Evolutionary conservation across 2,888 invertebrate species (phyloP).

Genomic region (Chymomyza fuscimana): DNA sequence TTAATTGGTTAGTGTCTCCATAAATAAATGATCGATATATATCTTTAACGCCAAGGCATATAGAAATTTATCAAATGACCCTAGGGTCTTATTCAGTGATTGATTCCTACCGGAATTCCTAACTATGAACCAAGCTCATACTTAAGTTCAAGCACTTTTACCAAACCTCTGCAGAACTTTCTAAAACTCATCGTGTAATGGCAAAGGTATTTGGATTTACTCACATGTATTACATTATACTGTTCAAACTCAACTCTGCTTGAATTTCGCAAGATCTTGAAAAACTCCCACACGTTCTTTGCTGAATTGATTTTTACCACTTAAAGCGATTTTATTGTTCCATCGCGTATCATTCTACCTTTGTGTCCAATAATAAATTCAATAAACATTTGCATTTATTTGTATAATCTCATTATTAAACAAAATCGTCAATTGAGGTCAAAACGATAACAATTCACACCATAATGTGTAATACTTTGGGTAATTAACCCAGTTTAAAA

Average conservation of each 20-base stretch:
- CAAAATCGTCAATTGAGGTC: slow-evolving; percentile 9
- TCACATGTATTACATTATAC: too few relatives aligned
- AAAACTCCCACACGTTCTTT: neutral
- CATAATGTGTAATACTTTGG: slow-evolving; percentile 46
- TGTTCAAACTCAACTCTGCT: neutral
- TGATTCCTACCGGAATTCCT: too few relatives aligned
- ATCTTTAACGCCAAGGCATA: too few relatives aligned
- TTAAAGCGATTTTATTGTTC: neutral
- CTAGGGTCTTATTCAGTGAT: too few relatives aligned
- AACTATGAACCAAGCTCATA: too few relatives aligned
- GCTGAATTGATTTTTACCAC: neutral
- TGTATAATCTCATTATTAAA: slow-evolving; percentile 15
- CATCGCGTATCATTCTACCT: slow-evolving; percentile 21
- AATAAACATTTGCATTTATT: slow-evolving; percentile 27
- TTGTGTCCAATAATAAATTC: slow-evolving; percentile 21
- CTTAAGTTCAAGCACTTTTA: too few relatives aligned
- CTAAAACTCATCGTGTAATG: too few relatives aligned
- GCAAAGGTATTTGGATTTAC: too few relatives aligned
- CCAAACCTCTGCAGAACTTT: too few relatives aligned
- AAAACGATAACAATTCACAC: slow-evolving; percentile 60
- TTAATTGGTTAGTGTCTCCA: too few relatives aligned
- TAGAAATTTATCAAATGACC: too few relatives aligned
- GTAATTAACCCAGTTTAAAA: slow-evolving; percentile 56
- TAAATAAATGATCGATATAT: too few relatives aligned
- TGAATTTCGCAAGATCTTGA: neutral